These are phyloP conservation scores for Clunio marinus DNA, from an alignment of 2,888 invertebrate species.

Conservation along the genomic window DNA sequence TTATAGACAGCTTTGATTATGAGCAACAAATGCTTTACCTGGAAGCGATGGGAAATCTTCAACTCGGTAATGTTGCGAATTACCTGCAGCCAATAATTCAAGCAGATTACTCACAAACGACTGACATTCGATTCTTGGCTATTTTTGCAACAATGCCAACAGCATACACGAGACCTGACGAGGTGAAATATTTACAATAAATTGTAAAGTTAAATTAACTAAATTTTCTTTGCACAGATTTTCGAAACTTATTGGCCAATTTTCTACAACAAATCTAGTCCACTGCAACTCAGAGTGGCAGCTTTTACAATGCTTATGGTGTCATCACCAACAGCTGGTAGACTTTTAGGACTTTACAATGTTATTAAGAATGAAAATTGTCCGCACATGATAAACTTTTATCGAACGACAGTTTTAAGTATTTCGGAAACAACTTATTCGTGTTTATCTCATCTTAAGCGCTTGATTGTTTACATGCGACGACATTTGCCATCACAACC, in stretches of 20 bases:
- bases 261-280: constrained; percentile 62
- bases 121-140: constrained; percentile 59
- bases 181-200: constrained; percentile 47
- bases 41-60: constrained; percentile 65
- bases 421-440: constrained; percentile 63
- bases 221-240: constrained; percentile 48
- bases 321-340: constrained; percentile 61
- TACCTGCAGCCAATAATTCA: constrained; percentile 58
- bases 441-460: constrained; percentile 61
- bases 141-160: constrained; percentile 59
- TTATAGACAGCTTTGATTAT: constrained; percentile 60
- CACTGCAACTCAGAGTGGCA: constrained; percentile 63
- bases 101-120: constrained; percentile 50
- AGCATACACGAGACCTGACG: constrained; percentile 54
- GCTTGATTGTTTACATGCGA: constrained; percentile 61
- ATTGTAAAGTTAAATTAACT: constrained; percentile 25
- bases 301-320: constrained; percentile 62
- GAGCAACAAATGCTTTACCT: constrained; percentile 67
- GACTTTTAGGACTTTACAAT: constrained; percentile 65
- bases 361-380: constrained; percentile 60
- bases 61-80: constrained; percentile 55
- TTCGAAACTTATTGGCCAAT: constrained; percentile 65
- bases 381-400: constrained; percentile 65
- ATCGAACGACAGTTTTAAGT: constrained; percentile 66
- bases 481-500: constrained; percentile 59